phyloP scores from a whole-genome alignment of 2,797 vertebrate species.

The Megaceryle alcyon region DNA sequence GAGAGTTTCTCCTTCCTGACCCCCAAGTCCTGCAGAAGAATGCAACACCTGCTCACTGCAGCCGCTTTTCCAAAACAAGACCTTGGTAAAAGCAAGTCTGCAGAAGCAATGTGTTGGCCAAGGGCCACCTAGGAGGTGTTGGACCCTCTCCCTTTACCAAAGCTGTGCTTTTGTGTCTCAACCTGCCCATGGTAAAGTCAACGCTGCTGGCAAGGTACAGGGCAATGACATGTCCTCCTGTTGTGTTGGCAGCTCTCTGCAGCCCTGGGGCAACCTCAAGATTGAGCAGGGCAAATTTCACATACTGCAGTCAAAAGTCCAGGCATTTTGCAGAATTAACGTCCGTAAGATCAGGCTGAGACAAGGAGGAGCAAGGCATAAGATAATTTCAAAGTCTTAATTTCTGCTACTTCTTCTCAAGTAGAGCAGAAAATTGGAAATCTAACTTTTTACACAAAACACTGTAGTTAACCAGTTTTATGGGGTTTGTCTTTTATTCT shows the following conservation, averaged over 20 bases:
- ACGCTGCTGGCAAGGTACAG: background rate
- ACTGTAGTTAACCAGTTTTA: background rate
- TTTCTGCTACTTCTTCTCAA: background rate
- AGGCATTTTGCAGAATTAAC: background rate
- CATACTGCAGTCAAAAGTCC: background rate
- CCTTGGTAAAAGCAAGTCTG: background rate
- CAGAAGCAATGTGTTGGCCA: background rate
- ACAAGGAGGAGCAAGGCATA: background rate
- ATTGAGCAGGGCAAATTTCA: background rate
- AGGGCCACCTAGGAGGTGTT: background rate
- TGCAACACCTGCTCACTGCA: background rate
- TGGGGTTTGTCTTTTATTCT: background rate
- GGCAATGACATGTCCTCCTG: background rate
- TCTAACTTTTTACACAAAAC: background rate
- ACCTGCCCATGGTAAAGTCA: background rate
- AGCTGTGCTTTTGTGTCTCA: background rate
- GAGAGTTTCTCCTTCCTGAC: slow-evolving; percentile 30
- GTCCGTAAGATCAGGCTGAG: background rate
- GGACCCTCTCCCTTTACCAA: background rate
- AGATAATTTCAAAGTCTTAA: background rate
- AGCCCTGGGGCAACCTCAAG: background rate
- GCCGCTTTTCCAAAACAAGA: background rate
- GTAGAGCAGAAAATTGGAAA: background rate
- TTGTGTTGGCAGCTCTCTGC: background rate
- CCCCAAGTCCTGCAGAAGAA: background rate